phyloP scores from a whole-genome alignment of 2,113 vertebrate genomes.

The Nesospiza acunhae region DNA sequence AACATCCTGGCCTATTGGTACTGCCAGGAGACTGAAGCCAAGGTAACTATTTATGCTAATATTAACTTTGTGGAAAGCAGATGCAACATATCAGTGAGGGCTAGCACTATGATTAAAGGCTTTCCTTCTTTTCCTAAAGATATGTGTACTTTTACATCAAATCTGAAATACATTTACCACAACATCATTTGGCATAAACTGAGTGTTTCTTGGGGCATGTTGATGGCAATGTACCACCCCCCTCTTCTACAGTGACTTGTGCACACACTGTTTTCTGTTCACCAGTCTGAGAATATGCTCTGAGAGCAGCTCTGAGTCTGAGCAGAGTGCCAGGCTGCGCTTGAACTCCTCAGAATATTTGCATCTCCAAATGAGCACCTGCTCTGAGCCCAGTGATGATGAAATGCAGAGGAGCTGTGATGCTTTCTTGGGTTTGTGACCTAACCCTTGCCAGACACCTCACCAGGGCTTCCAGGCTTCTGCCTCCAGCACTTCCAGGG shows the following conservation, averaged over 20 bases:
- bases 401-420: background rate
- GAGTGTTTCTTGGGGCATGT: background rate
- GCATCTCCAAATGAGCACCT: background rate
- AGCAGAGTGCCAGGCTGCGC: background rate
- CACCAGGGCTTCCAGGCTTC: background rate
- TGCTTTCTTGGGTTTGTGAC: background rate
- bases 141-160: background rate
- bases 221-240: background rate
- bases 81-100: background rate
- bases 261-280: background rate
- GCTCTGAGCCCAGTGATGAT: background rate
- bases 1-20: background rate
- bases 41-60: conserved; percentile 9
- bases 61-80: background rate
- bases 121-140: background rate
- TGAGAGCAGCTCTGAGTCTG: background rate
- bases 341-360: background rate
- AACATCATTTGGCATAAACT: background rate
- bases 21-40: background rate
- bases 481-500: background rate
- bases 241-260: background rate
- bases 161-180: background rate
- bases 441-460: background rate
- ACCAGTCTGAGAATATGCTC: background rate
- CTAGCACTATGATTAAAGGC: background rate